phyloP scores from a whole-genome alignment of 2,797 vertebrate species.

The Podargus strigoides region DNA sequence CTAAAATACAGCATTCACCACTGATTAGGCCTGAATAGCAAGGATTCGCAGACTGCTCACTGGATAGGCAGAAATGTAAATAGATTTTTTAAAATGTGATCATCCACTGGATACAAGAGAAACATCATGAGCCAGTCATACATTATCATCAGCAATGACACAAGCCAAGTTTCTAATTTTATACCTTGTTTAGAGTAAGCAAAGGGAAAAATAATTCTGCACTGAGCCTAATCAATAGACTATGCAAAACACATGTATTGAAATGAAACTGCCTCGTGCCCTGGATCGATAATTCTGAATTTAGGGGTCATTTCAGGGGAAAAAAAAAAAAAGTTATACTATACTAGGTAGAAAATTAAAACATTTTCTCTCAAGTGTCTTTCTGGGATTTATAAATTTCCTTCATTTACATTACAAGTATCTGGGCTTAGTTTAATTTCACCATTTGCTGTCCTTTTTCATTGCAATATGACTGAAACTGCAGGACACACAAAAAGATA shows the following conservation, averaged over 20 bases:
- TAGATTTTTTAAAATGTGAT: not conserved
- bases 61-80: not conserved
- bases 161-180: slow-evolving; percentile 38
- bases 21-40: not conserved
- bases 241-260: not conserved
- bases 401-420: not conserved
- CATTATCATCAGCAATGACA: not conserved
- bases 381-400: not conserved
- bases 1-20: not conserved
- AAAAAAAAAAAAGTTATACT: not conserved
- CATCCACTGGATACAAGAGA: not conserved
- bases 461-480: not conserved
- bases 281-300: not conserved
- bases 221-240: slow-evolving; percentile 24
- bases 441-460: not conserved
- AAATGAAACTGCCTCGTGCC: not conserved
- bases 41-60: not conserved
- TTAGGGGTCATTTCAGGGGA: not conserved
- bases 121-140: not conserved
- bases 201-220: not conserved
- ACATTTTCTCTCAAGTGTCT: not conserved
- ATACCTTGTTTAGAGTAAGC: slow-evolving; percentile 23
- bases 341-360: not conserved
- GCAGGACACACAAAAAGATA: not conserved
- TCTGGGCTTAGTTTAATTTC: not conserved